Base-by-base conservation (phyloP, 2,113 vertebrate genomes). In the Rhineura floridana region DNA sequence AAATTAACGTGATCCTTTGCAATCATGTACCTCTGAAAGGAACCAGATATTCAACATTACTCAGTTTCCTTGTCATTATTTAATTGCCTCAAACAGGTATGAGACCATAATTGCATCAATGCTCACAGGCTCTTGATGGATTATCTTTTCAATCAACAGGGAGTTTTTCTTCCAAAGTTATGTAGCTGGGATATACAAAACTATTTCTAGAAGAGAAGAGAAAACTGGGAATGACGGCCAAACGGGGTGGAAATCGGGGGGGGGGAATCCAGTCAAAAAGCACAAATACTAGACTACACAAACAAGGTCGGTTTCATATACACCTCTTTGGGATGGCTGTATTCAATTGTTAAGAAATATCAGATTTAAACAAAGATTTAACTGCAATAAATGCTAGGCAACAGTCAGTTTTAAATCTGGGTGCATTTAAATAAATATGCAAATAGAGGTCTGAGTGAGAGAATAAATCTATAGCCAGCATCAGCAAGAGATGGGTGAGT, bases 71-170 rank as follows among this genome's bases (percentile, higher is more conserved):
- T 87, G 72, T 83, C 52, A 69, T 92, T 92, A 80, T 86, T 94
- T 85, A 89, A 94, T 88, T 93, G 88, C 63, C 91, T 91, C 93
- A 11, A 4, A 95, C 50, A 84, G 87, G 3, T 28, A 0, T 85
- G 89, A 92, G 65, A 83, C 33, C 30, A 7, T 93, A 93, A 93
- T 91, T 92, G 87, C 75, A 89, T 93, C 91, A 94, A 91, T 78
- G 44, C 84, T 85, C 70, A 92, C 1, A 81, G 81, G 91, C 93
- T 36, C n/a, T 42, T 6, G 36, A 62, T 8, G 42, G 79, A 50
- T 78, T 30, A 19, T 44, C 8, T 44, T 9, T 23, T 6, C 88
- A 89, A 93, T 91, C 91, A 90, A 88, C 12, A 36, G 81, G 3
- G 59, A 59, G 48, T 52, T 65, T 83, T 88, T 75, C 70, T 73